Percentiles rank a stretch among this genome's conserved stretches.
Evolutionary conservation across 2,797 vertebrate species (phyloP).

Genomic region (Thunnus albacares): DNA sequence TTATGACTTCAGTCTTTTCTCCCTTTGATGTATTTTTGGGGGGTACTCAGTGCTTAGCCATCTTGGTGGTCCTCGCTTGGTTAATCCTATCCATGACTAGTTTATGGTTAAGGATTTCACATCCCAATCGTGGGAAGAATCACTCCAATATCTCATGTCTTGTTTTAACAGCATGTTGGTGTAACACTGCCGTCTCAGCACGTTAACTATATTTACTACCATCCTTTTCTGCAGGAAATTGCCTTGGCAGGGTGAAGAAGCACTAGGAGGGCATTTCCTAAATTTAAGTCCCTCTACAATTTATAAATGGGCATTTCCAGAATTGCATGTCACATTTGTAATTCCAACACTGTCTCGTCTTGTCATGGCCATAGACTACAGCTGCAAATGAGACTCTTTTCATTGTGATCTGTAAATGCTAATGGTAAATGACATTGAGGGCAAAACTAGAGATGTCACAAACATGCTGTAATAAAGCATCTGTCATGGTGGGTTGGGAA

Average conservation of each 20-base stretch:
- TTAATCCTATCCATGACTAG: constrained; percentile 79
- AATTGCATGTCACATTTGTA: constrained; percentile 54
- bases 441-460: constrained; percentile 30
- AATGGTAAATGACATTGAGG: constrained; percentile 47
- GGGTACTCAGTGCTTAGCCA: neutral
- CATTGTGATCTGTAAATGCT: constrained; percentile 48
- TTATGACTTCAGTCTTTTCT: neutral
- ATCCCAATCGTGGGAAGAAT: constrained; percentile 86
- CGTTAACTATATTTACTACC: constrained; percentile 94
- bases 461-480: constrained; percentile 44
- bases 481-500: constrained; percentile 27
- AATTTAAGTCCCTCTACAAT: constrained; percentile 77
- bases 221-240: constrained; percentile 88
- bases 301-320: constrained; percentile 60
- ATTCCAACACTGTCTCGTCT: constrained; percentile 27
- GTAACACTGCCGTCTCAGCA: constrained; percentile 86
- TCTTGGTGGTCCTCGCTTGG: constrained; percentile 39
- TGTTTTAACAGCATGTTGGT: constrained; percentile 84
- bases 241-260: constrained; percentile 76
- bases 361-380: constrained; percentile 1
- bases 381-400: constrained; percentile 28
- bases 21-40: constrained; percentile 22
- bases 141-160: constrained; percentile 89
- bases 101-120: constrained; percentile 87
- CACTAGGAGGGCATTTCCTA: constrained; percentile 71